phyloP scores from a whole-genome alignment of 2,888 invertebrate species.

The Serrognathus titanus region DNA sequence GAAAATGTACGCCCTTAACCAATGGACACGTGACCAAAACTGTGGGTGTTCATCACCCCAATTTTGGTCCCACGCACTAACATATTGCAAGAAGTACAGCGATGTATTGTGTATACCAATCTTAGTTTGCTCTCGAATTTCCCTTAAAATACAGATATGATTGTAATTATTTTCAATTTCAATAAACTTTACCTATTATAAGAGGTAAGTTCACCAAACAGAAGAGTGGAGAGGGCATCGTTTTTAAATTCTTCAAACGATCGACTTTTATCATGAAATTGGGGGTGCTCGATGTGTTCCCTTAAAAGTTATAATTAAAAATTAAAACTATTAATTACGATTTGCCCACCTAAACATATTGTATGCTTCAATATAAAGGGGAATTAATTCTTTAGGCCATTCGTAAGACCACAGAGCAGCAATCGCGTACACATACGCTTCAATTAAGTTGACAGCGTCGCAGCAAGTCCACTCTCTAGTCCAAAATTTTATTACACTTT shows the following conservation, averaged over 20 bases:
- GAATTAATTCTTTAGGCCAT: constrained; percentile 62
- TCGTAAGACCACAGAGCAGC: constrained; percentile 59
- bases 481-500: constrained; percentile 64
- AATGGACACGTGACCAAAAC: constrained; percentile 53
- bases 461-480: constrained; percentile 56
- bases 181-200: constrained; percentile 32
- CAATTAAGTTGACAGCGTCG: constrained; percentile 60
- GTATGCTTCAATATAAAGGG: constrained; percentile 60
- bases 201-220: constrained; percentile 54
- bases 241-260: constrained; percentile 46
- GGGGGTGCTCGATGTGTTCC: constrained; percentile 54
- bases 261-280: constrained; percentile 45
- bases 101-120: constrained; percentile 47
- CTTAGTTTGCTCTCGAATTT: constrained; percentile 7
- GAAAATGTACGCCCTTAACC: constrained; percentile 56
- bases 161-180: neutral
- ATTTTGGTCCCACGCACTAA: constrained; percentile 48
- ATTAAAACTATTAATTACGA: constrained; percentile 7
- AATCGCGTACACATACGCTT: constrained; percentile 58
- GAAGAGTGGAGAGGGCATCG: constrained; percentile 53
- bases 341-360: constrained; percentile 44
- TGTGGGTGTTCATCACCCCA: constrained; percentile 49
- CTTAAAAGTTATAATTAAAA: constrained; percentile 33
- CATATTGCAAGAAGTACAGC: constrained; percentile 49
- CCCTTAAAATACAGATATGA: neutral